Conservation (phyloP, 2,888 invertebrate species). For the Eurois occulta region DNA sequence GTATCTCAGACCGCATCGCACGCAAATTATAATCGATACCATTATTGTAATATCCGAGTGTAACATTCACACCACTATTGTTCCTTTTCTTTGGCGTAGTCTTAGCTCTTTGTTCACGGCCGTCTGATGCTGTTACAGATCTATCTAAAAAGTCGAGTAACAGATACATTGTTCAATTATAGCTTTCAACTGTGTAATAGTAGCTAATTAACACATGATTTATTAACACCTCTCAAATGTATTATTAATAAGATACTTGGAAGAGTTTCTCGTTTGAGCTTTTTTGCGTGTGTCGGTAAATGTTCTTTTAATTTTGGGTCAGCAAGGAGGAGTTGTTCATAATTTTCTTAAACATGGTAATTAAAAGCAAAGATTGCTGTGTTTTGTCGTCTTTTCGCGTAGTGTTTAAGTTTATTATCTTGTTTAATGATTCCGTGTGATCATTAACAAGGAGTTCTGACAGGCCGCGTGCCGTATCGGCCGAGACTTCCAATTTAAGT, state of each 20-base stretch:
- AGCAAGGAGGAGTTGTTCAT: slow-evolving; percentile 46
- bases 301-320: slow-evolving; percentile 40
- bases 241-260: slow-evolving; percentile 54
- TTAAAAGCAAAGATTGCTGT: slow-evolving; percentile 51
- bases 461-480: slow-evolving; percentile 68
- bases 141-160: slow-evolving; percentile 68
- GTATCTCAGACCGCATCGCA: slow-evolving; percentile 88
- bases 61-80: slow-evolving; percentile 88
- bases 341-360: slow-evolving; percentile 47
- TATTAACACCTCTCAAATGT: slow-evolving; percentile 62
- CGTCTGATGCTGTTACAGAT: slow-evolving; percentile 71
- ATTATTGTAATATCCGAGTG: slow-evolving; percentile 89
- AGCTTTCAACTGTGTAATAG: slow-evolving; percentile 74
- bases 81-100: slow-evolving; percentile 81
- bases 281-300: slow-evolving; percentile 49
- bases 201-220: slow-evolving; percentile 66
- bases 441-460: slow-evolving; percentile 76
- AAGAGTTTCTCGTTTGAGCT: slow-evolving; percentile 42
- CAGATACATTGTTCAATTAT: slow-evolving; percentile 71
- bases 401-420: slow-evolving; percentile 59
- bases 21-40: slow-evolving; percentile 91
- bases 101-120: slow-evolving; percentile 75
- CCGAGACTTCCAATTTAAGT: slow-evolving; percentile 80
- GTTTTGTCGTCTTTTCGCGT: slow-evolving; percentile 47
- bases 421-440: slow-evolving; percentile 71